phyloP scores from a whole-genome alignment of 2,113 vertebrate species.

The Astur gentilis region DNA sequence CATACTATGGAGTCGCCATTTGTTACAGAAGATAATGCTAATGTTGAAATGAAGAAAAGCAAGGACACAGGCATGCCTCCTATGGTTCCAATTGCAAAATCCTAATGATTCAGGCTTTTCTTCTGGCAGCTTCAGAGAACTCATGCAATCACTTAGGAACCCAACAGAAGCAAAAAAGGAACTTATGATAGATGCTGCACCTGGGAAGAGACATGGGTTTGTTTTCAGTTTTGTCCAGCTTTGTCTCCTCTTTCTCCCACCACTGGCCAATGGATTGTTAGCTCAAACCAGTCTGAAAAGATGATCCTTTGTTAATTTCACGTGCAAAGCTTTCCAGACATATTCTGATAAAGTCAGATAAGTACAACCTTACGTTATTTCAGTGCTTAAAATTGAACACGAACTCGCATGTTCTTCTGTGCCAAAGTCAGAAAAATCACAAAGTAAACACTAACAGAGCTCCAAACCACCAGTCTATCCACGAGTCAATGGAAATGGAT shows the following conservation, averaged over 20 bases:
- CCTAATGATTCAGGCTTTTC: background rate
- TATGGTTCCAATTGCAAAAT: background rate
- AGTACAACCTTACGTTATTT: background rate
- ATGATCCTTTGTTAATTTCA: background rate
- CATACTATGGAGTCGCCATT: background rate
- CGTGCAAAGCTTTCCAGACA: background rate
- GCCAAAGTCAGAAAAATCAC: background rate
- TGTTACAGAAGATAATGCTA: background rate
- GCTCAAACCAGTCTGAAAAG: background rate
- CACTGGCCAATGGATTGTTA: background rate
- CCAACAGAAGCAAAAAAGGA: background rate
- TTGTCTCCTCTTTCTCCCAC: background rate
- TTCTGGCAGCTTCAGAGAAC: background rate
- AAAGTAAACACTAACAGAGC: background rate
- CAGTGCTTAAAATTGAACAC: background rate
- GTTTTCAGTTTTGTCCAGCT: fast-evolving
- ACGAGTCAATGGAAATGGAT: background rate
- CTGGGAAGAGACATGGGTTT: background rate
- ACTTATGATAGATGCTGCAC: background rate
- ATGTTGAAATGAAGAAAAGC: background rate
- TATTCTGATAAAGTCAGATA: background rate
- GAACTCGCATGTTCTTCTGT: background rate
- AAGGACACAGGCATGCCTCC: background rate
- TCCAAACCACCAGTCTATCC: background rate
- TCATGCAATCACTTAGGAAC: background rate